Evolutionary conservation across 2,888 invertebrate species (phyloP).

Genomic region (Drosophila melanosoma): DNA sequence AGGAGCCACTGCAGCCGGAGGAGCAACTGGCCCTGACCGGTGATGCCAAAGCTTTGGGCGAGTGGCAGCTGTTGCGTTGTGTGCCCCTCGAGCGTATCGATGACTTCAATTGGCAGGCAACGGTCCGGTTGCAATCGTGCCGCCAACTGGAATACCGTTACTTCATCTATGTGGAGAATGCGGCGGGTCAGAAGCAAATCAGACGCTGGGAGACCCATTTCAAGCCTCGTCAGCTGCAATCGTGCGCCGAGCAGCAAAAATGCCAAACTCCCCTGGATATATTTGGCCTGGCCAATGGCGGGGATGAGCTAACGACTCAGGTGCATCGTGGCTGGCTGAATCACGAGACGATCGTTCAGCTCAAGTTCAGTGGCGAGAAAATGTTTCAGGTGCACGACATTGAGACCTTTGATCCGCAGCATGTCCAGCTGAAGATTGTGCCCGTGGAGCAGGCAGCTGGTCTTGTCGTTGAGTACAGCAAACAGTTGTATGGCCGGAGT

Average conservation of each 20-base stretch:
- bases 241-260: slow-evolving; percentile 53
- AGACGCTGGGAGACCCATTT: slow-evolving; percentile 85
- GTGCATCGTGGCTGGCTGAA: slow-evolving; percentile 93
- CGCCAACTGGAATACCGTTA: slow-evolving; percentile 85
- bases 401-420: slow-evolving; percentile 86
- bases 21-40: slow-evolving; percentile 91
- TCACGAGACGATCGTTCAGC: slow-evolving; percentile 91
- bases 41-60: slow-evolving; percentile 88
- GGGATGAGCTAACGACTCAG: slow-evolving; percentile 53
- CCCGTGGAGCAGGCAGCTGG: slow-evolving; percentile 65
- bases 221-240: slow-evolving; percentile 84
- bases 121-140: slow-evolving; percentile 87
- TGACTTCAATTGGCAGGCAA: slow-evolving; percentile 87
- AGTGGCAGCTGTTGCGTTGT: slow-evolving; percentile 89
- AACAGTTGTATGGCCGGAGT: slow-evolving; percentile 78
- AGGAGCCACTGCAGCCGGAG: slow-evolving; percentile 86
- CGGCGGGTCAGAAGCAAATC: slow-evolving; percentile 80
- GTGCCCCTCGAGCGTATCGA: slow-evolving; percentile 82
- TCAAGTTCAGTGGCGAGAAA: slow-evolving; percentile 91
- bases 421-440: slow-evolving; percentile 85
- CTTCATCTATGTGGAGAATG: slow-evolving; percentile 81
- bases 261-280: slow-evolving; percentile 53
- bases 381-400: slow-evolving; percentile 87
- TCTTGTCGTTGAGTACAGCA: slow-evolving; percentile 77
- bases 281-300: slow-evolving; percentile 52